phyloP scores from a whole-genome alignment of 2,888 invertebrate species.

The Tenthredo notha region DNA sequence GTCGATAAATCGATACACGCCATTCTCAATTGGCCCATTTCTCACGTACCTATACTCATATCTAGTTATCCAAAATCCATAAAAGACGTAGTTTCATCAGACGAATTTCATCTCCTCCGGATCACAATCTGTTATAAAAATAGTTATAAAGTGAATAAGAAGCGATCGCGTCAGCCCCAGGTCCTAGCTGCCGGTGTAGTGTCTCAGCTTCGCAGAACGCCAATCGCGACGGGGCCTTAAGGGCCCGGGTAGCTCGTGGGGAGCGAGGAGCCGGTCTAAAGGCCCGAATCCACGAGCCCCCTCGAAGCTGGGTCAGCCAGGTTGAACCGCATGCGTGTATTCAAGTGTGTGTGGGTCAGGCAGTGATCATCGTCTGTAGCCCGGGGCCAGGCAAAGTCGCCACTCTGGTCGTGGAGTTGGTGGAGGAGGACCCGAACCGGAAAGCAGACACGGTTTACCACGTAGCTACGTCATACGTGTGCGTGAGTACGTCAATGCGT shows the following conservation, averaged over 20 bases:
- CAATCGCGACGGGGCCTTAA: conserved; percentile 46
- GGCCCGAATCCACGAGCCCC: conserved; percentile 48
- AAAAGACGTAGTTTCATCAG: neutral
- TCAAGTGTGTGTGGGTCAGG: conserved; percentile 64
- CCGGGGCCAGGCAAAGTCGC: conserved; percentile 61
- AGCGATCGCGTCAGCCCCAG: conserved; percentile 32
- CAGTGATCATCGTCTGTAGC: conserved; percentile 66
- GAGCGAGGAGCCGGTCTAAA: conserved; percentile 38
- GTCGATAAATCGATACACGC: neutral
- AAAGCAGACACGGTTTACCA: conserved; percentile 57
- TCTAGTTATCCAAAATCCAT: neutral
- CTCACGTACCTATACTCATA: neutral
- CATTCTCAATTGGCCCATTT: neutral
- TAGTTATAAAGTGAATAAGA: conserved; percentile 32
- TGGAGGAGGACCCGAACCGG: conserved; percentile 56
- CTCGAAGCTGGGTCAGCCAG: conserved; percentile 65
- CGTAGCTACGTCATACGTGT: conserved; percentile 49
- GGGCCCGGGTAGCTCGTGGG: conserved; percentile 29
- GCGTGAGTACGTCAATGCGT: conserved; percentile 5
- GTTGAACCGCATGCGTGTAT: conserved; percentile 58
- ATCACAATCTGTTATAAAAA: neutral
- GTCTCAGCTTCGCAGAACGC: conserved; percentile 46
- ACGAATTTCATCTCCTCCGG: neutral
- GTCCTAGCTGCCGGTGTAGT: conserved; percentile 44
- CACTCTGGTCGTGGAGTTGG: conserved; percentile 49